Conservation (phyloP, 1,140 invertebrate species). For the Thaumatotibia leucotreta region DNA sequence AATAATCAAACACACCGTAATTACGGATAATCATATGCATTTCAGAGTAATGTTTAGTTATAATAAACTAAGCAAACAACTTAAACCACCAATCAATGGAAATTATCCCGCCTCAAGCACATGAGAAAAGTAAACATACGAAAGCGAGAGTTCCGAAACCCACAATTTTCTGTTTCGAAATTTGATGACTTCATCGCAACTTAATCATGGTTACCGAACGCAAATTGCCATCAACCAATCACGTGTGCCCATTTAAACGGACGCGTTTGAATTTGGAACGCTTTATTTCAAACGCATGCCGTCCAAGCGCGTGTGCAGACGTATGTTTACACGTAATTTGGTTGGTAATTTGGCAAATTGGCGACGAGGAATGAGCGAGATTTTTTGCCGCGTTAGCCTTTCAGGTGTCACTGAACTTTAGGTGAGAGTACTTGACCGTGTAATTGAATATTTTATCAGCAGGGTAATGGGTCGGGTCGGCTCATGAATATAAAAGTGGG, state of each 20-base stretch:
- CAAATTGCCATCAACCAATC: slow-evolving; percentile 42
- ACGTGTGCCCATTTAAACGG: slow-evolving; percentile 29
- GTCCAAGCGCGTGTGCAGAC: slow-evolving; percentile 33
- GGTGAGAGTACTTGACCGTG: slow-evolving; percentile 37
- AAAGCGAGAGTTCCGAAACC: slow-evolving; percentile 46
- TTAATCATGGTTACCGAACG: slow-evolving; percentile 46
- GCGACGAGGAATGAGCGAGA: not conserved
- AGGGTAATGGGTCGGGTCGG: slow-evolving; percentile 20
- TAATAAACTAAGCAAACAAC: slow-evolving; percentile 4
- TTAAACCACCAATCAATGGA: not conserved
- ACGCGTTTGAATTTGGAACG: slow-evolving; percentile 50
- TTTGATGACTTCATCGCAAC: slow-evolving; percentile 58
- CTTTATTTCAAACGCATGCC: slow-evolving; percentile 29
- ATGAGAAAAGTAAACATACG: slow-evolving; percentile 51
- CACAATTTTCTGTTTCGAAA: slow-evolving; percentile 50
- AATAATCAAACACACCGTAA: not conserved
- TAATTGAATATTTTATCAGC: slow-evolving; percentile 55
- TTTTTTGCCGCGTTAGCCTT: slow-evolving; percentile 35
- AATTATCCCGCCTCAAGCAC: slow-evolving; percentile 35
- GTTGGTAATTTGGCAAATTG: slow-evolving; percentile 41
- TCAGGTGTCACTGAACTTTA: slow-evolving; percentile 38
- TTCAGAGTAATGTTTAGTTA: not conserved
- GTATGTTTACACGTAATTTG: slow-evolving; percentile 46
- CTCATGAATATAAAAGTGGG: slow-evolving; percentile 42
- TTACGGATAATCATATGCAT: slow-evolving; percentile 9